These are phyloP conservation scores for Drosophila barbarae DNA, from an alignment of 2,888 invertebrate genomes.

Conservation along the genomic window DNA sequence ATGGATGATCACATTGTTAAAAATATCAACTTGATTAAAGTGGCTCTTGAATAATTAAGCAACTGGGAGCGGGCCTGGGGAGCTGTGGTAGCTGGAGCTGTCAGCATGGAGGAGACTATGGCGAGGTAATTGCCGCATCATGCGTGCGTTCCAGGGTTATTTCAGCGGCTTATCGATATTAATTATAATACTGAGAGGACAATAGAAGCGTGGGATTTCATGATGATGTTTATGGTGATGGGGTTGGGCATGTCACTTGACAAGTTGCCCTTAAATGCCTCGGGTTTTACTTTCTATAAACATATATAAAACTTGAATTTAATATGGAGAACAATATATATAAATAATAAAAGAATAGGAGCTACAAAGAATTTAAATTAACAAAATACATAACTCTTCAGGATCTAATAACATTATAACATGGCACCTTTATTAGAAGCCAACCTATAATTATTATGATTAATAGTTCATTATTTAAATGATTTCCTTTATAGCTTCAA, in stretches of 20 bases:
- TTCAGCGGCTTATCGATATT: constrained; percentile 39
- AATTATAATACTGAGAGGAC: constrained; percentile 27
- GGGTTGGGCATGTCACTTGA: constrained; percentile 14
- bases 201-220: constrained; percentile 32
- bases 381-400: no score
- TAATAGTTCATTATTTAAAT: neutral
- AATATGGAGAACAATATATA: neutral
- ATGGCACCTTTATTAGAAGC: fast-evolving
- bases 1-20: constrained; percentile 66
- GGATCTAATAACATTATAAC: neutral
- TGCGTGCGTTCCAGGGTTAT: constrained; percentile 32
- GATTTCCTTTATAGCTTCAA: neutral
- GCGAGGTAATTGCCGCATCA: constrained; percentile 43
- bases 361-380: no score
- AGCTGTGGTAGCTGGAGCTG: constrained; percentile 30
- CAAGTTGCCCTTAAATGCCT: constrained; percentile 4
- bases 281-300: constrained; percentile 12
- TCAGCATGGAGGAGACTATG: constrained; percentile 21
- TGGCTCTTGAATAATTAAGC: constrained; percentile 71
- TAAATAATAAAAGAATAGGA: no score
- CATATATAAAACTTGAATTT: neutral
- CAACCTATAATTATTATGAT: neutral
- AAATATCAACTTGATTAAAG: constrained; percentile 69
- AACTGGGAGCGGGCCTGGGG: constrained; percentile 43
- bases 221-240: neutral